Conservation (phyloP, 1,140 invertebrate genomes). For the Aleiodes sp. region DNA sequence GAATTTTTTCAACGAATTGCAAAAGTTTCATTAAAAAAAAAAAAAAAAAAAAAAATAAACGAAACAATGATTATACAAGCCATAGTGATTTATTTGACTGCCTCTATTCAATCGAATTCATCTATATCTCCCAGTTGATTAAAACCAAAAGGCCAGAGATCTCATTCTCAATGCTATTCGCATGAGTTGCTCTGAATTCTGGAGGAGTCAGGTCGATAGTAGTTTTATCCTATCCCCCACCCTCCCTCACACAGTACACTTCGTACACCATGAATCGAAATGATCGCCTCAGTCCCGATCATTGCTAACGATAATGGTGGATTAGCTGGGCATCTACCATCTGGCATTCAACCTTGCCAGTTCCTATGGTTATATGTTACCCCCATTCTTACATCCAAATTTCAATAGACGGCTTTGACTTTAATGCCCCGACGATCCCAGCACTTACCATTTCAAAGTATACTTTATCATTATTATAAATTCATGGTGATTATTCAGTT, state of each 20-base stretch:
- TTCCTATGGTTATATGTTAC: background rate
- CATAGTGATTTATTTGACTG: background rate
- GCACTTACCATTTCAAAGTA: background rate
- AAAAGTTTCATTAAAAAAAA: too few relatives aligned
- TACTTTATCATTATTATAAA: background rate
- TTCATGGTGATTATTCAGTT: background rate
- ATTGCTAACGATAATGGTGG: constrained; percentile 57
- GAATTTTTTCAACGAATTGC: too few relatives aligned
- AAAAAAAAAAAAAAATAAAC: too few relatives aligned
- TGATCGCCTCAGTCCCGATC: constrained; percentile 46
- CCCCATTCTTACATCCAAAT: constrained; percentile 2
- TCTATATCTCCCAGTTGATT: background rate
- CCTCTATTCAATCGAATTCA: background rate
- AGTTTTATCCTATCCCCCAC: background rate
- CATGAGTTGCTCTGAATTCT: constrained; percentile 34
- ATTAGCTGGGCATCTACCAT: constrained; percentile 55
- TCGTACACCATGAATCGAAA: constrained; percentile 50
- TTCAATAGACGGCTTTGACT: constrained; percentile 30
- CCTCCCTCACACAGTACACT: background rate
- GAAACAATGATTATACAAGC: background rate
- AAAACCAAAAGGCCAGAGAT: constrained; percentile 33
- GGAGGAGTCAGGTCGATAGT: constrained; percentile 16
- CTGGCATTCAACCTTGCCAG: constrained; percentile 44
- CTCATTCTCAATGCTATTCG: constrained; percentile 37
- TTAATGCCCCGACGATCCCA: background rate